These are phyloP conservation scores for Phataginus tetradactyla DNA, from an alignment of 2,797 vertebrate genomes.

Conservation along the genomic window DNA sequence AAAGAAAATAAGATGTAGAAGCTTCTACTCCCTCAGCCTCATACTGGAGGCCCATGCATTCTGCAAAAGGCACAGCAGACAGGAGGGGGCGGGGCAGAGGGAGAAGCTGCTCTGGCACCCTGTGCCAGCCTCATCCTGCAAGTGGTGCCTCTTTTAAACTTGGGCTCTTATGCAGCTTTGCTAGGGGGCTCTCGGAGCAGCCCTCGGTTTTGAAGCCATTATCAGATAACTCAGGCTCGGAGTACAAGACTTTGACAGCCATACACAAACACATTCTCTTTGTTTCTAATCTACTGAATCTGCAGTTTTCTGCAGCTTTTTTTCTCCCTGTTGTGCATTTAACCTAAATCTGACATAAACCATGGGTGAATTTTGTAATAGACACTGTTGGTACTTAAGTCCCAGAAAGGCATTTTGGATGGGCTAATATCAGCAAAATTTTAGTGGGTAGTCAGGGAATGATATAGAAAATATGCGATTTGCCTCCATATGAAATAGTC, in stretches of 20 bases:
- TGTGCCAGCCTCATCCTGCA: neutral
- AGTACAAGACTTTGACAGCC: neutral
- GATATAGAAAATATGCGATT: constrained; percentile 85
- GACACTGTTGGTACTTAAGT: constrained; percentile 78
- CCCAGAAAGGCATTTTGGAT: constrained; percentile 85
- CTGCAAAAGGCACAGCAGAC: neutral
- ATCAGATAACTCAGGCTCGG: neutral
- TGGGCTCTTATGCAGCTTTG: neutral
- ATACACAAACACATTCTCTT: constrained; percentile 62
- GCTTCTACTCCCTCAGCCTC: neutral
- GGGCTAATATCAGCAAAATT: constrained; percentile 87
- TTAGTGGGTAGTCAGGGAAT: constrained; percentile 86
- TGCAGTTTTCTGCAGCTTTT: constrained; percentile 80
- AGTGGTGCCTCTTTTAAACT: neutral
- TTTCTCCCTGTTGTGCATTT: constrained; percentile 82
- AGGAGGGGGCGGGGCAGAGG: too few relatives aligned
- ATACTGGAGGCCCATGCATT: neutral
- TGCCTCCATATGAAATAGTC: constrained; percentile 82
- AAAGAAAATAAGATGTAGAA: too few relatives aligned
- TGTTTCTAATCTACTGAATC: constrained; percentile 81
- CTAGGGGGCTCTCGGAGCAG: neutral
- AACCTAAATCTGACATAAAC: constrained; percentile 84
- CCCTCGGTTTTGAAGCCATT: neutral
- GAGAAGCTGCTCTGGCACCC: rapidly evolving
- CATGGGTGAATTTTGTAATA: constrained; percentile 82